Percentiles rank a stretch among this genome's conserved stretches.
Evolutionary conservation across 2,113 vertebrate genomes (phyloP).

Genomic region (Budorcas taxicolor): DNA sequence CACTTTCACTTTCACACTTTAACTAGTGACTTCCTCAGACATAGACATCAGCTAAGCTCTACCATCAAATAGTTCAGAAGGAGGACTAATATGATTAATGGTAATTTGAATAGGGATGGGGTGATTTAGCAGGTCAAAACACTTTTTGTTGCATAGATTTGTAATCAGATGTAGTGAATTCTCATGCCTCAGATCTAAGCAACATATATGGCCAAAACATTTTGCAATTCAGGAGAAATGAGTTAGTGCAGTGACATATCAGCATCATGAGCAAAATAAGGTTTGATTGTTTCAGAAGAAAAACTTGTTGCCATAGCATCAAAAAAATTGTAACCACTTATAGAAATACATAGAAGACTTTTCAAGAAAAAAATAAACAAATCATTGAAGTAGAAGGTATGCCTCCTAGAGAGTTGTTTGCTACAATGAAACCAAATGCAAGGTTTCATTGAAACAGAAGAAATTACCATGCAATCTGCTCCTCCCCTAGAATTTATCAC

Average conservation of each 20-base stretch:
- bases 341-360: neutral
- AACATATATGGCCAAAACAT: neutral
- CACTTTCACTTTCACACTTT: neutral
- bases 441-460: neutral
- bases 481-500: neutral
- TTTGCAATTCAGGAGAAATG: slow-evolving; percentile 4
- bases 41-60: neutral
- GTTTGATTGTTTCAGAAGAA: slow-evolving; percentile 16
- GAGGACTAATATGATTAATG: neutral
- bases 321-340: neutral
- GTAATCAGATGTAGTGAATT: neutral
- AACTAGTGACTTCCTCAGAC: neutral
- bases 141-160: neutral
- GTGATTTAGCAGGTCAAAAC: neutral
- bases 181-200: neutral
- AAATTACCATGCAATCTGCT: neutral
- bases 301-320: neutral
- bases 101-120: neutral
- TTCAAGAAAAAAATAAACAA: neutral
- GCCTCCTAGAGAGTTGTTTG: neutral
- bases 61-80: neutral
- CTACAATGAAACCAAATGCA: neutral
- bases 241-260: neutral
- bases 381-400: neutral
- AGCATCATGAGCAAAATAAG: neutral